These are phyloP conservation scores for Pitta sordida DNA, from an alignment of 2,113 vertebrate genomes.

Conservation along the genomic window DNA sequence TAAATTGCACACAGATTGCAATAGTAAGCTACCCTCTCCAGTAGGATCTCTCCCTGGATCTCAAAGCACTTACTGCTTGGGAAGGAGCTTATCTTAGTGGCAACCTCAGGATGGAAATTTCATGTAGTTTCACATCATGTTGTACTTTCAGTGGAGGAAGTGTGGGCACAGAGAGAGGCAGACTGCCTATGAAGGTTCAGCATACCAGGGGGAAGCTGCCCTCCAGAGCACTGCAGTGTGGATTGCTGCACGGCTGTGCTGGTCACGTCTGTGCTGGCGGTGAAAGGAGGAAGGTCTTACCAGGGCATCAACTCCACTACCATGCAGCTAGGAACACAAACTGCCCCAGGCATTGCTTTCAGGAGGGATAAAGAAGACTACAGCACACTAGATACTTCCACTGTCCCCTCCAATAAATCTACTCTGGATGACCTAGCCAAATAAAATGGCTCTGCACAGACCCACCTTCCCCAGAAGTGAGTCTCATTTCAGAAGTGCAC, in stretches of 20 bases:
- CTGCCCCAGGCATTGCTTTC: not conserved
- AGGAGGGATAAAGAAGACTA: not conserved
- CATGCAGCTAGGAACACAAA: not conserved
- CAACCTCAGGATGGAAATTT: not conserved
- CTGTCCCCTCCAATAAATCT: not conserved
- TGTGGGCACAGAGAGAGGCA: not conserved
- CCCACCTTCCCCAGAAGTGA: not conserved
- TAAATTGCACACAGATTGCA: not conserved
- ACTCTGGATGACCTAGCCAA: not conserved
- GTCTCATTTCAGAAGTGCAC: not conserved
- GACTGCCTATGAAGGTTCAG: not conserved
- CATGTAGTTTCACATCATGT: not conserved
- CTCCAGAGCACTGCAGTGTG: not conserved
- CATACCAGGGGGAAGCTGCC: not conserved
- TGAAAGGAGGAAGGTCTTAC: not conserved
- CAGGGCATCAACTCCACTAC: not conserved
- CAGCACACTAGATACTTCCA: not conserved
- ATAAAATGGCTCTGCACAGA: not conserved
- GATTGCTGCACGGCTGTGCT: not conserved
- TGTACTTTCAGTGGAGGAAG: not conserved
- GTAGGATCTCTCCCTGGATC: not conserved
- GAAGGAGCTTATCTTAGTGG: not conserved
- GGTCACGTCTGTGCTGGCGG: not conserved
- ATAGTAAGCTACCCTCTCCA: not conserved
- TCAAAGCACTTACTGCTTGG: fast-evolving